phyloP scores from a whole-genome alignment of 2,113 vertebrate species.

The Nycticebus coucang region DNA sequence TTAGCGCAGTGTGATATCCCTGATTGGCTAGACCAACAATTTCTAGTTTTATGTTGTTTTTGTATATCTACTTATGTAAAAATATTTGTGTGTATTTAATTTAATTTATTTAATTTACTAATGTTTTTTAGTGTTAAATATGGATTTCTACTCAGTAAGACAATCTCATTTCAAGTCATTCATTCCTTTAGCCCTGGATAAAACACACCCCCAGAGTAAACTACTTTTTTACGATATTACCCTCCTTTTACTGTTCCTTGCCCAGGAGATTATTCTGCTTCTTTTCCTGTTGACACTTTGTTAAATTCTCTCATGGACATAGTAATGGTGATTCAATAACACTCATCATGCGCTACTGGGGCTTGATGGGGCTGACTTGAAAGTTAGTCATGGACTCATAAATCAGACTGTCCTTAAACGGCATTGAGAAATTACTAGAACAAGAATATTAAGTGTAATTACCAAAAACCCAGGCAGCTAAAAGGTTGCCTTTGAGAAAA shows the following conservation, averaged over 20 bases:
- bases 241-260: background rate
- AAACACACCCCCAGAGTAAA: background rate
- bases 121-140: constrained; percentile 12
- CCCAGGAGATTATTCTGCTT: background rate
- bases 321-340: constrained; percentile 35
- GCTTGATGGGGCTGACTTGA: background rate
- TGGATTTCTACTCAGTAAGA: background rate
- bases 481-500: constrained; percentile 69
- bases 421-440: constrained; percentile 62
- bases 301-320: background rate
- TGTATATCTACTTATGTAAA: background rate
- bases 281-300: background rate
- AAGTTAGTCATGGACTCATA: constrained; percentile 38
- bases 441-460: constrained; percentile 68
- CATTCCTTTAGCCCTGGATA: background rate
- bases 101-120: background rate
- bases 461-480: constrained; percentile 58
- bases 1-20: background rate
- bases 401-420: constrained; percentile 53
- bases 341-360: background rate
- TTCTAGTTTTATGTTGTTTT: background rate
- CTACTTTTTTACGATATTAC: background rate
- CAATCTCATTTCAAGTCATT: background rate
- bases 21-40: background rate
- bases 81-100: background rate